Conservation (phyloP, 2,797 vertebrate species). For the Chromobotia macracanthus region DNA sequence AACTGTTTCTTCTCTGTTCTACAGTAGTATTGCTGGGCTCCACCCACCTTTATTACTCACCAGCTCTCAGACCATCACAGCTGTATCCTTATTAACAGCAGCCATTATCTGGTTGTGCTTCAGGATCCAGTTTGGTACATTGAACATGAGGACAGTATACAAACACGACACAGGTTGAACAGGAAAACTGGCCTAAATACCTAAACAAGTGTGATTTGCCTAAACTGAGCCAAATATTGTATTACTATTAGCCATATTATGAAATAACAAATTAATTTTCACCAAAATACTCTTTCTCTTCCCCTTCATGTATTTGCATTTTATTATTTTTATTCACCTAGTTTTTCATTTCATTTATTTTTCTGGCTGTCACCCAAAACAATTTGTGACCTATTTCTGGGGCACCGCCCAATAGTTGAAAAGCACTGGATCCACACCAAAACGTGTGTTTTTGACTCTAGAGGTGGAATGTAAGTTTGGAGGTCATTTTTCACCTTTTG, state of each 20-base stretch:
- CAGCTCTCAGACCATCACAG: constrained; percentile 33
- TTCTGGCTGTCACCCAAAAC: background rate
- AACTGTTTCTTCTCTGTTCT: constrained; percentile 44
- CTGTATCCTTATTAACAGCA: background rate
- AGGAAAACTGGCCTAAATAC: background rate
- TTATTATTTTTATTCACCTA: background rate
- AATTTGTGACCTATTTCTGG: background rate
- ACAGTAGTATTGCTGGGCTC: constrained; percentile 19
- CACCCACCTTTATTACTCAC: constrained; percentile 38
- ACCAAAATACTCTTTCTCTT: constrained; percentile 5
- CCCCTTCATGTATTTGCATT: background rate
- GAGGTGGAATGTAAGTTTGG: constrained; percentile 44
- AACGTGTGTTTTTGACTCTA: constrained; percentile 15
- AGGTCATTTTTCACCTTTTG: constrained; percentile 53
- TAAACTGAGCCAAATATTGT: background rate
- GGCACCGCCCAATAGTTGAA: background rate
- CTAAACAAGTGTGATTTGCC: background rate
- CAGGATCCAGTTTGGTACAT: background rate
- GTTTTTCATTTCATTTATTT: background rate
- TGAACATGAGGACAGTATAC: background rate
- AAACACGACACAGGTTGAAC: background rate
- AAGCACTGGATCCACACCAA: constrained; percentile 14
- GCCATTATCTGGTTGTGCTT: background rate
- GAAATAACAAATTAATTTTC: background rate
- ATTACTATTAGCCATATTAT: background rate